Percentiles rank a stretch among this genome's conserved stretches.
These are phyloP conservation scores for Cheilosia pagana DNA, from an alignment of 2,888 invertebrate species.

Conservation along the genomic window DNA sequence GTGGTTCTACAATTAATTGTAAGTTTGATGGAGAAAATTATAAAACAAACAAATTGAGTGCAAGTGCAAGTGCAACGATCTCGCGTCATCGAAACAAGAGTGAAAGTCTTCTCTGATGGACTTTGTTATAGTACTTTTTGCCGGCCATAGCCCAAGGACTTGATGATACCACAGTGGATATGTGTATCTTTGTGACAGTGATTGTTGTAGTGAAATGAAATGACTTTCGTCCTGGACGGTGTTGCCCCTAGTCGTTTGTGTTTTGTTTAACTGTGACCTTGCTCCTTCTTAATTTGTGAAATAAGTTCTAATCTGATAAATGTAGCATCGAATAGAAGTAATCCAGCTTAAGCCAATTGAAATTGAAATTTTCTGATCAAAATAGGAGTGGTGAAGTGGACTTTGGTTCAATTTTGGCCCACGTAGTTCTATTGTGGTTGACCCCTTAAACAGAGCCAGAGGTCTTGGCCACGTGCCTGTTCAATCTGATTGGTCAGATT, in stretches of 20 bases:
- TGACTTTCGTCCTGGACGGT: background rate
- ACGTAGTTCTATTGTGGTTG: too few relatives aligned
- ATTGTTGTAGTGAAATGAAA: background rate
- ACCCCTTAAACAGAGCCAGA: too few relatives aligned
- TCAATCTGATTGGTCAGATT: too few relatives aligned
- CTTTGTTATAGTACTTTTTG: background rate
- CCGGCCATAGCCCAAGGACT: slow-evolving; percentile 44
- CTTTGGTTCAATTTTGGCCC: too few relatives aligned
- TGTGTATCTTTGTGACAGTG: background rate
- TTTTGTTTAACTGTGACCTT: too few relatives aligned
- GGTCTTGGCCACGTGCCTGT: too few relatives aligned
- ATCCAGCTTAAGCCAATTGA: too few relatives aligned
- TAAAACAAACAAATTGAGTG: slow-evolving; percentile 5
- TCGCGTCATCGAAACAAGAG: slow-evolving; percentile 21
- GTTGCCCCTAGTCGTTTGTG: background rate
- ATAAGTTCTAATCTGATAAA: too few relatives aligned
- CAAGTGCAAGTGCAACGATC: slow-evolving; percentile 57
- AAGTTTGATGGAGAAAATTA: slow-evolving; percentile 77
- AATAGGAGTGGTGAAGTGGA: too few relatives aligned
- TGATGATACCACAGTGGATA: slow-evolving; percentile 25
- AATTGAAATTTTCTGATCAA: too few relatives aligned
- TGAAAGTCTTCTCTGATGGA: slow-evolving; percentile 59
- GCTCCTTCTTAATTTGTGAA: too few relatives aligned
- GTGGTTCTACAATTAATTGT: slow-evolving; percentile 80
- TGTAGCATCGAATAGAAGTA: too few relatives aligned